phyloP scores from a whole-genome alignment of 2,888 invertebrate genomes.

The Folsomia candida region DNA sequence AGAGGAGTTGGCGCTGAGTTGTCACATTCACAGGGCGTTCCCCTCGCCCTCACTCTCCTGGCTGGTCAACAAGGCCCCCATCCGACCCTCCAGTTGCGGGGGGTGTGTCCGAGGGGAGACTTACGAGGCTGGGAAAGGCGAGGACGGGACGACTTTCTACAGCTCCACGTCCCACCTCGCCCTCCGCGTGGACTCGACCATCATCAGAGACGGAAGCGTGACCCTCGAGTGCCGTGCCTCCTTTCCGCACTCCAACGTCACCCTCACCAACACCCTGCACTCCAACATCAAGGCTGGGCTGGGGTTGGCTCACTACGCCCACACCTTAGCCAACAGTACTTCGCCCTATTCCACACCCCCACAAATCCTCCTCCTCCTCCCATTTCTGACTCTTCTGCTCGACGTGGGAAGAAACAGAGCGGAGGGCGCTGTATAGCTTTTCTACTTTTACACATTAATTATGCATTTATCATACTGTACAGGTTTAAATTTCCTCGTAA shows the following conservation, averaged over 20 bases:
- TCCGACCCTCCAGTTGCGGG: conserved; percentile 29
- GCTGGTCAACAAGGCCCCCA: conserved; percentile 46
- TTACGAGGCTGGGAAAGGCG: conserved; percentile 38
- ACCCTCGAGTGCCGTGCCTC: conserved; percentile 40
- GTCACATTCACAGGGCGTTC: conserved; percentile 42
- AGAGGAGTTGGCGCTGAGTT: conserved; percentile 46
- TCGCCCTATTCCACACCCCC: too few species aligned
- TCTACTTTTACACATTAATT: too few species aligned
- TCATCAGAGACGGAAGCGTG: conserved; percentile 45
- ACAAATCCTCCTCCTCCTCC: too few species aligned
- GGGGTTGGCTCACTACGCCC: conserved; percentile 15
- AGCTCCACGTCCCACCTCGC: conserved; percentile 35
- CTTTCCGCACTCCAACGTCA: conserved; percentile 39
- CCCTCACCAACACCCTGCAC: conserved; percentile 33
- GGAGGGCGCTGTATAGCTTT: too few species aligned
- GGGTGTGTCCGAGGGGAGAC: conserved; percentile 39
- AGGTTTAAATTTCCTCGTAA: too few species aligned
- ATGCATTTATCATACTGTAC: too few species aligned
- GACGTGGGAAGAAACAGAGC: too few species aligned
- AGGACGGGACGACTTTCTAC: conserved; percentile 46
- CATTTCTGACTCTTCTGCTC: too few species aligned
- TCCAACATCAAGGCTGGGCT: conserved; percentile 47
- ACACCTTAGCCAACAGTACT: background rate
- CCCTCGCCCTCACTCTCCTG: conserved; percentile 45
- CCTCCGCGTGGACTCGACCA: conserved; percentile 44